Evolutionary conservation across 2,888 invertebrate species (phyloP), one percentile per base, ranked within the genome.

Genomic region (Villa cingulata): DNA sequence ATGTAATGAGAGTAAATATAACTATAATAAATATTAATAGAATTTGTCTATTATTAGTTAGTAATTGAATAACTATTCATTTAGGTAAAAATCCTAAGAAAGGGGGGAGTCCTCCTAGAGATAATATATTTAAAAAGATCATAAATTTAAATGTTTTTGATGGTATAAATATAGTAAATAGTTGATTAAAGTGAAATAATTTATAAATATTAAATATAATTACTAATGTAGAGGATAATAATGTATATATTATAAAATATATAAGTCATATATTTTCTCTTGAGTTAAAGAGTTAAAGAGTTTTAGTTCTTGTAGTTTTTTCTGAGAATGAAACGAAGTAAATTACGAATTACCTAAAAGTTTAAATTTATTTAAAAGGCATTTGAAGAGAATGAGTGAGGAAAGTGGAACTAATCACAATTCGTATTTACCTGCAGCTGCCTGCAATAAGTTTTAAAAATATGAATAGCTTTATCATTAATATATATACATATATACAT

Each of bases 31-130:
- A 63, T 53, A 66, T 60, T 63, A 73, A 50, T 49, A 72, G 48
- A 56, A 62, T 65, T 60, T 69, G 64, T 36, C 72, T 66, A 59
- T 64, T 71, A 47, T 59, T 54, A 52, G 73, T 65, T 68, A 76
- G 52, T 58, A 62, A 67, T 68, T 75, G 73, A 62, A 78, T 74
- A 50, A 73, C 62, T 58, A 76, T 58, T 73, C 75, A 77, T 73
- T 78, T 78, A 3, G 77, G 74, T 0, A 76, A 65, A 70, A 78
- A 78, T 70, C 77, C 77, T 60, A 77, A 58, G 58, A 78, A 76
- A 0, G 77, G 77, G 0, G 77, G 77, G 48, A 78, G 54, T 17
- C 77, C 77, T 0, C 75, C 75, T 67, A 77, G 62, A 1, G 75
- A 77, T 53, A 78, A 45, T 59, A 77, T 70, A 66, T 73, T 74